Conservation (phyloP, 2,797 vertebrate species). For the Betta splendens region DNA sequence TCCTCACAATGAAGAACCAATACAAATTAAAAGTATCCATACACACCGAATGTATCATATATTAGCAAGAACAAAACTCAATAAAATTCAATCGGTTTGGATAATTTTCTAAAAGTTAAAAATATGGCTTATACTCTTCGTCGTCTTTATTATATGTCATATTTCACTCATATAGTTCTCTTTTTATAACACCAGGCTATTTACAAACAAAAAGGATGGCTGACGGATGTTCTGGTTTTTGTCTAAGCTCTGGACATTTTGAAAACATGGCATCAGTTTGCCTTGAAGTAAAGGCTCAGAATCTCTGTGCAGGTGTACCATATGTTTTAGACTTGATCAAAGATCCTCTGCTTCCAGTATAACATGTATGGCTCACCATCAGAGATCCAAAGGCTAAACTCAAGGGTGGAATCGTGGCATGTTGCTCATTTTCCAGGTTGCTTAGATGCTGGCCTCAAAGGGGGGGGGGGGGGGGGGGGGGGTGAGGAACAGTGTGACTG, state of each 20-base stretch:
- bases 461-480: conserved; percentile 14
- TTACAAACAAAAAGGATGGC: conserved; percentile 80
- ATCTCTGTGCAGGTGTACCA: conserved; percentile 35
- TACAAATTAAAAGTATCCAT: conserved; percentile 62
- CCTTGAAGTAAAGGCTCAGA: conserved; percentile 40
- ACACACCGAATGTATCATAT: conserved; percentile 75
- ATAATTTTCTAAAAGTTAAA: conserved; percentile 81
- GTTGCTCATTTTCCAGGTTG: conserved; percentile 46
- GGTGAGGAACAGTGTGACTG: conserved; percentile 51
- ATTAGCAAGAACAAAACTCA: conserved; percentile 75
- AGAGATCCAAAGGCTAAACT: conserved; percentile 41
- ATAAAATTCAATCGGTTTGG: conserved; percentile 71
- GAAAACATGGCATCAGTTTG: conserved; percentile 46
- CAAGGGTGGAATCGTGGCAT: conserved; percentile 53
- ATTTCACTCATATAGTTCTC: conserved; percentile 67
- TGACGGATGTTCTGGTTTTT: conserved; percentile 53
- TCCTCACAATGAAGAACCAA: conserved; percentile 62
- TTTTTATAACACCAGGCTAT: conserved; percentile 75
- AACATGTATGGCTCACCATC: conserved; percentile 41
- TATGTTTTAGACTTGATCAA: conserved; percentile 25
- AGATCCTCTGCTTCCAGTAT: conserved; percentile 8
- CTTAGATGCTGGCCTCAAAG: conserved; percentile 44
- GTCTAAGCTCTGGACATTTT: conserved; percentile 54
- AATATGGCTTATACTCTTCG: conserved; percentile 88
- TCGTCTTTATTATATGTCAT: conserved; percentile 74